A percentile compares a stretch with the other conserved stretches of the same genome.
phyloP scores from a whole-genome alignment of 2,113 vertebrate species.

The Petrocephalus zakoni region DNA sequence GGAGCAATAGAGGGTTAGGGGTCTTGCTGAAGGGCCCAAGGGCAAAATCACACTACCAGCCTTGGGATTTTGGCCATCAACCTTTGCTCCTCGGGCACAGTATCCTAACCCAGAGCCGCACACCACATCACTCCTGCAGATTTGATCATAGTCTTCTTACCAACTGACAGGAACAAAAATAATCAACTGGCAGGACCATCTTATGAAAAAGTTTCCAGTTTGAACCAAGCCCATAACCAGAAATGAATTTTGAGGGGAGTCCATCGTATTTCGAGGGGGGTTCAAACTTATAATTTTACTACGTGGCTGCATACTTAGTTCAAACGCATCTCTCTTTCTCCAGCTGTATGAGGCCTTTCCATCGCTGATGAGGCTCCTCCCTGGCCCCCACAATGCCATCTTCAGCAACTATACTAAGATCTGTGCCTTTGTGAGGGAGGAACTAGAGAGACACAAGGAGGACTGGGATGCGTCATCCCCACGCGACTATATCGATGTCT shows the following conservation, averaged over 20 bases:
- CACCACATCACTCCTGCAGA: background rate
- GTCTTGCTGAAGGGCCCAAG: background rate
- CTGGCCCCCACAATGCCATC: constrained; percentile 66
- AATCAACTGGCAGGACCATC: background rate
- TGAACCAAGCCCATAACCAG: background rate
- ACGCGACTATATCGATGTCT: constrained; percentile 73
- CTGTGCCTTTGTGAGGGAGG: constrained; percentile 42
- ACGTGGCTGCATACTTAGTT: background rate
- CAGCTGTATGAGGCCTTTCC: constrained; percentile 71
- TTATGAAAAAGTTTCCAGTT: background rate
- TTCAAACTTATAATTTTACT: background rate
- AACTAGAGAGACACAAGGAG: constrained; percentile 63
- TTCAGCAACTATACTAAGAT: constrained; percentile 48
- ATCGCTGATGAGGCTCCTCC: constrained; percentile 60
- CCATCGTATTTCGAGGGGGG: background rate
- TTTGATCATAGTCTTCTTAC: background rate
- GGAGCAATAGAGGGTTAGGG: background rate
- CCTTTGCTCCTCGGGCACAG: background rate
- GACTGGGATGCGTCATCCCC: constrained; percentile 60
- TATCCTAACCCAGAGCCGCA: background rate
- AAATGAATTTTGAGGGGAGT: background rate
- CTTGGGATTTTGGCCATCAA: background rate
- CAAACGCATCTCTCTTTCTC: constrained; percentile 8
- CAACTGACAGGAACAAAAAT: background rate
- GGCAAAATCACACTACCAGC: background rate